These are phyloP conservation scores for Mandrillus leucophaeus DNA, from an alignment of 2,113 vertebrate species.

Conservation along the genomic window DNA sequence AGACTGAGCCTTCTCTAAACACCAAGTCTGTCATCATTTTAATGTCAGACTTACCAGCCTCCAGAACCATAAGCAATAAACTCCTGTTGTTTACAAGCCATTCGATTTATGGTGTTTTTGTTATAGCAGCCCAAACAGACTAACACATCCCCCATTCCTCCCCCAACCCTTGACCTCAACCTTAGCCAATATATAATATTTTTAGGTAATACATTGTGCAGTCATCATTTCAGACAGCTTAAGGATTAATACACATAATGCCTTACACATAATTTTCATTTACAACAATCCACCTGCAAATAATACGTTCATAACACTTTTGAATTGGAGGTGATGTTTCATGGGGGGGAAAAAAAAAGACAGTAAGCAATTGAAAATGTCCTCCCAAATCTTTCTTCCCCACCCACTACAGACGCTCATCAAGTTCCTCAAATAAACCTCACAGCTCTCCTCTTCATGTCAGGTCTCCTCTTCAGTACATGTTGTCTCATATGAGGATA, in stretches of 20 bases:
- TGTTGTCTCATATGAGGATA: neutral
- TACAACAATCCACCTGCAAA: neutral
- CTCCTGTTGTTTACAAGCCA: neutral
- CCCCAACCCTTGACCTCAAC: neutral
- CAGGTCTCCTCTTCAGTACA: neutral
- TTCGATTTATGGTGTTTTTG: neutral
- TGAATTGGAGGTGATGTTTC: neutral
- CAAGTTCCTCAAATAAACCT: neutral
- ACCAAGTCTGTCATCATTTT: neutral
- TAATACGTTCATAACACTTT: neutral
- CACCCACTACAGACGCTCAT: neutral
- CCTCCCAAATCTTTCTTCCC: neutral
- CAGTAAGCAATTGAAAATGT: neutral
- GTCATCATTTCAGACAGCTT: neutral
- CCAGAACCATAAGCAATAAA: neutral
- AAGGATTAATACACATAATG: neutral
- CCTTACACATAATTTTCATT: neutral
- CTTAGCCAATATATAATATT: neutral
- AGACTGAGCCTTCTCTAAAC: neutral
- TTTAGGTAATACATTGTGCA: neutral
- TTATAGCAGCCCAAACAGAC: neutral
- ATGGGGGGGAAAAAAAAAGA: neutral
- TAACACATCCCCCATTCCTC: neutral
- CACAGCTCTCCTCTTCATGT: neutral
- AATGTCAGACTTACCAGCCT: neutral